Conservation (phyloP, 2,888 invertebrate genomes). For the Microctonus aethiopoides region DNA sequence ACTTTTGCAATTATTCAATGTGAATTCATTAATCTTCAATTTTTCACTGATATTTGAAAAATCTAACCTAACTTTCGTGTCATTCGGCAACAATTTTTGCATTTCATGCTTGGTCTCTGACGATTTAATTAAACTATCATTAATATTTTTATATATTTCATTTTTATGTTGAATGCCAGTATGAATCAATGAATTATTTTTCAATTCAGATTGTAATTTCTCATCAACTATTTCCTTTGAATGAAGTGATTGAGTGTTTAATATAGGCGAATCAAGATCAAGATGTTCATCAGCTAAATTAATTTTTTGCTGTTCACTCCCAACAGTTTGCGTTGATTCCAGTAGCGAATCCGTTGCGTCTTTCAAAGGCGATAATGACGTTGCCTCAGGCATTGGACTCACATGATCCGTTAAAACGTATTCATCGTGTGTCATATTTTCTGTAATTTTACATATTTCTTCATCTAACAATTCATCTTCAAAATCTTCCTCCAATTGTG, state of each 20-base stretch:
- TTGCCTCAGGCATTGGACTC: conserved; percentile 52
- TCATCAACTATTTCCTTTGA: conserved; percentile 20
- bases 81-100: not conserved
- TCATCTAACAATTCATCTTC: conserved; percentile 64
- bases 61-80: conserved; percentile 32
- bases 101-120: not conserved
- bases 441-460: conserved; percentile 65
- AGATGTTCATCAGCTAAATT: conserved; percentile 57
- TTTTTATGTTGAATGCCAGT: not conserved
- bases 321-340: conserved; percentile 23
- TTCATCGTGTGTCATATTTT: conserved; percentile 65
- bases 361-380: conserved; percentile 47
- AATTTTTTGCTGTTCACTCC: conserved; percentile 45
- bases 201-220: not conserved
- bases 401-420: conserved; percentile 63
- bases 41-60: conserved; percentile 44
- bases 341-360: conserved; percentile 11
- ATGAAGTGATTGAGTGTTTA: not conserved
- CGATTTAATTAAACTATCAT: not conserved
- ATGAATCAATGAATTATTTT: conserved; percentile 7
- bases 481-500: conserved; percentile 48
- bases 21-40: conserved; percentile 37
- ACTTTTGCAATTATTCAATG: conserved; percentile 35
- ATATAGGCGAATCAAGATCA: conserved; percentile 43
- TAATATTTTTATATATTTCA: not conserved